Evolutionary conservation across 2,888 invertebrate species (phyloP).

Genomic region (Dioctria linearis): DNA sequence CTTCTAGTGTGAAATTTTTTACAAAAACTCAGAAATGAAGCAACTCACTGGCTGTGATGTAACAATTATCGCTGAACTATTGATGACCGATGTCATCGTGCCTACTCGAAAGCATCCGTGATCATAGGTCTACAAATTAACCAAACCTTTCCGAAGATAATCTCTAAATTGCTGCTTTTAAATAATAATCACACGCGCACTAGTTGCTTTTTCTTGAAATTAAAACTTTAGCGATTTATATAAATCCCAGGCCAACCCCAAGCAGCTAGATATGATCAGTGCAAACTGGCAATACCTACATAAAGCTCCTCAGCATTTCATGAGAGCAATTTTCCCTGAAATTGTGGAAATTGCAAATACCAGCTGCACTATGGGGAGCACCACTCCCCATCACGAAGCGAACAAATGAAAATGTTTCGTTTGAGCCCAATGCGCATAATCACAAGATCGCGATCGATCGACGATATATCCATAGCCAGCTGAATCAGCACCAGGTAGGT

Average conservation of each 20-base stretch:
- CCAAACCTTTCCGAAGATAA: neutral
- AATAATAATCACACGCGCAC: constrained; percentile 6
- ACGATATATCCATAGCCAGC: constrained; percentile 24
- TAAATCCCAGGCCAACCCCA: neutral
- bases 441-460: constrained; percentile 52
- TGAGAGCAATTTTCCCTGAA: constrained; percentile 19
- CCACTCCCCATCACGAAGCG: constrained; percentile 52
- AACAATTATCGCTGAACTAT: neutral
- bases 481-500: constrained; percentile 26
- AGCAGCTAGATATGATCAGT: neutral
- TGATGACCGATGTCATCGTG: neutral
- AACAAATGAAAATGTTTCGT: constrained; percentile 55
- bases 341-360: constrained; percentile 41
- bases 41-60: too few species aligned
- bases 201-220: too few species aligned
- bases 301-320: neutral
- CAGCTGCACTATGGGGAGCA: constrained; percentile 25
- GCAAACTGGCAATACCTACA: neutral
- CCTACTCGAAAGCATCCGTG: neutral
- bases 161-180: neutral
- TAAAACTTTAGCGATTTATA: neutral
- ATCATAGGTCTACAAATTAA: neutral
- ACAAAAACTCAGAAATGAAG: too few species aligned
- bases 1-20: too few species aligned
- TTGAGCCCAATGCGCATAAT: constrained; percentile 48